These are phyloP conservation scores for Emydoidea blandingii DNA, from an alignment of 2,797 vertebrate genomes.

Conservation along the genomic window DNA sequence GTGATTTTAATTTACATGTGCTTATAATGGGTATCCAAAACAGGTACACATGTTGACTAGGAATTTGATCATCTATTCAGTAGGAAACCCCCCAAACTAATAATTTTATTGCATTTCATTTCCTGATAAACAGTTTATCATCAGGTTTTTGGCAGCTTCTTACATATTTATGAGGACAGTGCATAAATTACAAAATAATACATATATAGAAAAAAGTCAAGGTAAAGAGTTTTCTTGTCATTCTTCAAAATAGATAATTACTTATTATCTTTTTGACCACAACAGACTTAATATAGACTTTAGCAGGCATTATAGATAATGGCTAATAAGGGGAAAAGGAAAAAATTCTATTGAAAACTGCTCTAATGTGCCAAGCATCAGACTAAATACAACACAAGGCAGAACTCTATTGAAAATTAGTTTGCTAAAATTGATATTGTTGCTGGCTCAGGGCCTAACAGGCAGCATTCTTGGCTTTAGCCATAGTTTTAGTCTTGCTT, in stretches of 20 bases:
- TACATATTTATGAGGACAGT: not conserved
- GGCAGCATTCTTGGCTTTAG: not conserved
- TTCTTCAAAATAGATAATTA: not conserved
- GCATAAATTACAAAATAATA: not conserved
- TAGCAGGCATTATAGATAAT: not conserved
- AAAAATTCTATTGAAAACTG: not conserved
- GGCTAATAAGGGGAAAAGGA: not conserved
- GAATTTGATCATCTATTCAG: not conserved
- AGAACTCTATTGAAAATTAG: not conserved
- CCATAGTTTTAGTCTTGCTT: not conserved
- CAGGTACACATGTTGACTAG: not conserved
- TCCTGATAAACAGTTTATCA: not conserved
- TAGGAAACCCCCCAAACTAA: not conserved
- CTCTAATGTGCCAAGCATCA: not conserved
- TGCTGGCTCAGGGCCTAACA: not conserved
- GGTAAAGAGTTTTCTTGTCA: not conserved
- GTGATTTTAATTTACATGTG: not conserved
- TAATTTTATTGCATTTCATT: not conserved
- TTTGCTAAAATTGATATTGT: not conserved
- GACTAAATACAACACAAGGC: not conserved
- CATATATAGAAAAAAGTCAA: not conserved
- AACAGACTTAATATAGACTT: not conserved
- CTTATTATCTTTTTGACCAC: not conserved
- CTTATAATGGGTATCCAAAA: not conserved
- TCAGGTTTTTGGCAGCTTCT: not conserved